phyloP scores from a whole-genome alignment of 2,113 vertebrate species.

The Prietella phreatophila region DNA sequence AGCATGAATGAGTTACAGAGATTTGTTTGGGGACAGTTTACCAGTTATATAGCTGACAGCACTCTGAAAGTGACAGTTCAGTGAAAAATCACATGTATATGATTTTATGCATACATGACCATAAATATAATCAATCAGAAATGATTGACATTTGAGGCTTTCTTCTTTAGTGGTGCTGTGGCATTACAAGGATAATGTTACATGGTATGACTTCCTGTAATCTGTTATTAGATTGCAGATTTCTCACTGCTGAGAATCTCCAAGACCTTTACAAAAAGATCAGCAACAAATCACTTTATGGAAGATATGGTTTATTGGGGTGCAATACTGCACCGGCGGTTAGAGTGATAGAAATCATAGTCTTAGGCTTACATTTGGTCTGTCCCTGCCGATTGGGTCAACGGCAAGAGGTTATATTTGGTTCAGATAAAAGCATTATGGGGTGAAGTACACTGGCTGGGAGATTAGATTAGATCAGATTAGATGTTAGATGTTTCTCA shows the following conservation, averaged over 20 bases:
- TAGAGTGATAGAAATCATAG: background rate
- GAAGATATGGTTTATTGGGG: background rate
- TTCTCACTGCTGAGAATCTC: background rate
- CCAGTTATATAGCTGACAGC: background rate
- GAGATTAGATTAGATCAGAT: slow-evolving; percentile 1
- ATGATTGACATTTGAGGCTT: background rate
- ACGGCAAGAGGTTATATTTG: background rate
- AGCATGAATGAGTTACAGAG: background rate
- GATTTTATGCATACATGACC: background rate
- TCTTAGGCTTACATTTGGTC: background rate
- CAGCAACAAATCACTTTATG: slow-evolving; percentile 6
- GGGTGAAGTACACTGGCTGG: background rate
- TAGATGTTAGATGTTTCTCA: background rate
- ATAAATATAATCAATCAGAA: background rate
- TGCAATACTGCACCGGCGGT: background rate
- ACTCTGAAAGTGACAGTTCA: background rate
- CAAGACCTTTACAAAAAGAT: background rate
- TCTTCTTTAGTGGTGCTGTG: background rate
- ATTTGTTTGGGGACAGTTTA: background rate
- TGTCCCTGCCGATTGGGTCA: background rate
- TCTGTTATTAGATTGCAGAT: background rate
- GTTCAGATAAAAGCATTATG: background rate
- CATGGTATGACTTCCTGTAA: background rate
- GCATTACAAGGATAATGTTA: background rate
- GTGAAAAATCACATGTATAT: background rate